Evolutionary conservation across 2,888 invertebrate species (phyloP).

Genomic region (Helobdella robusta): DNA sequence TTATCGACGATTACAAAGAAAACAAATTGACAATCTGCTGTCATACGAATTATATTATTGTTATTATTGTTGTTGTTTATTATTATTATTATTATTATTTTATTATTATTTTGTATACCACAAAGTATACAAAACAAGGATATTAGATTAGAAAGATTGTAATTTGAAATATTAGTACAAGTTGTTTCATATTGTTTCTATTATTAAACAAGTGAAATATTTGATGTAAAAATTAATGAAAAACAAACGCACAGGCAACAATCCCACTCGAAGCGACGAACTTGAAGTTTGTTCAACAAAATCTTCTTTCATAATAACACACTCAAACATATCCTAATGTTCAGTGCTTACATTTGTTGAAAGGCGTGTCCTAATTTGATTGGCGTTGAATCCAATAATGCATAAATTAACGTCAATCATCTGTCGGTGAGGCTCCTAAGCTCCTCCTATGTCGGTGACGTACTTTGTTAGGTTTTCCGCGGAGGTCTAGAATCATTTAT

Average conservation of each 20-base stretch:
- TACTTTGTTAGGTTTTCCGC: neutral
- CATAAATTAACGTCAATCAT: slow-evolving; percentile 24
- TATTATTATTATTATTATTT: no score
- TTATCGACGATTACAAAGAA: no score
- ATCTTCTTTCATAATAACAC: neutral
- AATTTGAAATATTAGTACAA: no score
- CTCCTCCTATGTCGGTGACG: slow-evolving; percentile 22
- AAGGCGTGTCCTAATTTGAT: slow-evolving; percentile 4
- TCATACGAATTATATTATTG: no score
- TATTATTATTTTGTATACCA: no score
- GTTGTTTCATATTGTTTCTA: neutral
- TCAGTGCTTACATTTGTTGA: slow-evolving; percentile 10
- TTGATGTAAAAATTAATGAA: neutral
- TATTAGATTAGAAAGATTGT: no score
- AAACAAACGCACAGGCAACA: neutral
- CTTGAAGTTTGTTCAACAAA: neutral
- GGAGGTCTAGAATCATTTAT: no score
- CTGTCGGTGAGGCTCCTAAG: slow-evolving; percentile 1
- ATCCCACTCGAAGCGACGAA: neutral
- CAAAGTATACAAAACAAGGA: no score
- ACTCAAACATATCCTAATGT: neutral
- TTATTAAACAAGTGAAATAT: neutral
- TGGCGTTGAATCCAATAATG: neutral
- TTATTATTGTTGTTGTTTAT: no score
- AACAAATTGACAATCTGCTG: no score